These are phyloP conservation scores for Sarotherodon lohbergeri DNA, from an alignment of 2,113 vertebrate genomes.

Conservation along the genomic window DNA sequence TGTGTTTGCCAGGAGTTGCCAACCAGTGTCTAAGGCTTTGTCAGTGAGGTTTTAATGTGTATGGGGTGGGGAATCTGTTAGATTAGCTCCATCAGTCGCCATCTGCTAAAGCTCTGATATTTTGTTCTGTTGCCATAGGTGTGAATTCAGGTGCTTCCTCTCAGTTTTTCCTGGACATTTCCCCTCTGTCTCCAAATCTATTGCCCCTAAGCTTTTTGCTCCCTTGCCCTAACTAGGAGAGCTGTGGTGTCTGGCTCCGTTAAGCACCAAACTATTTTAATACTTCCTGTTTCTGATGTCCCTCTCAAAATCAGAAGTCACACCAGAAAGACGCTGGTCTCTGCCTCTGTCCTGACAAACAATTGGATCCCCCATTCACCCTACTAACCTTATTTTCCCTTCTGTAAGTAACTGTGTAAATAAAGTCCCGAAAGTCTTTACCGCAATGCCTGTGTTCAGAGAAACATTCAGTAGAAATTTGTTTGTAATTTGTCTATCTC, in stretches of 20 bases:
- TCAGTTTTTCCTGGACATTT: neutral
- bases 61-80: neutral
- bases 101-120: neutral
- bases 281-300: neutral
- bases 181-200: accelerated
- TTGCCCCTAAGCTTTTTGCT: neutral
- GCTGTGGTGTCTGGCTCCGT: neutral
- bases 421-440: neutral
- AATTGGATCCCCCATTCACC: neutral
- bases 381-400: neutral
- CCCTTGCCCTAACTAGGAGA: neutral
- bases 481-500: too few relatives aligned
- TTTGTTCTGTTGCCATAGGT: too few relatives aligned
- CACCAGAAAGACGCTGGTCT: neutral
- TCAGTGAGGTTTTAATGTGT: too few relatives aligned
- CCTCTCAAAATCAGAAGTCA: neutral
- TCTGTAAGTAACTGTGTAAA: neutral
- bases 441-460: neutral
- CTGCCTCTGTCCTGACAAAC: neutral
- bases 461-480: too few relatives aligned
- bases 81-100: neutral
- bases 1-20: neutral
- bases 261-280: neutral
- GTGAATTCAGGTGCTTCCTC: neutral
- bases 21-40: too few relatives aligned